phyloP scores from a whole-genome alignment of 2,113 vertebrate species.

The Falcunculus frontatus region DNA sequence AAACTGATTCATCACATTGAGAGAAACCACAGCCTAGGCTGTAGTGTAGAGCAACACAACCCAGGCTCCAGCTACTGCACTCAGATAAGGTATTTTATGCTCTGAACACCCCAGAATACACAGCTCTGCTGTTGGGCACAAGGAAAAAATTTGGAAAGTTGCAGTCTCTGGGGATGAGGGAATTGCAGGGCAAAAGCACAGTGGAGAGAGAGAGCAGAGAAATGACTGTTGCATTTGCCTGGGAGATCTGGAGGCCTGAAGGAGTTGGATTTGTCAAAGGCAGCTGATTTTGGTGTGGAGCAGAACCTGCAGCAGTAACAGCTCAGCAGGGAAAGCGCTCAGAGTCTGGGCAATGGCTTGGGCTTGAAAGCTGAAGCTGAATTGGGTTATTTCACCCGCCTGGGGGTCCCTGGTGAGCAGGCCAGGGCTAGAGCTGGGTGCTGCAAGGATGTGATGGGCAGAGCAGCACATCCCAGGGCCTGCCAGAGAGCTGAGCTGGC shows the following conservation, averaged over 20 bases:
- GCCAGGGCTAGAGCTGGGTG: neutral
- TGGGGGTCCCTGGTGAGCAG: neutral
- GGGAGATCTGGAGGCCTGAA: neutral
- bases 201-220: neutral
- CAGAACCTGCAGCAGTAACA: neutral
- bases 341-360: accelerated
- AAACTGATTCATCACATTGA: neutral
- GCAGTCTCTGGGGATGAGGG: neutral
- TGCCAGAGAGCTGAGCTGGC: neutral
- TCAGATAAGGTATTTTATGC: neutral
- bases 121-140: accelerated
- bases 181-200: neutral
- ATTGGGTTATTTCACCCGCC: neutral
- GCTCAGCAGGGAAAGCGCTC: neutral
- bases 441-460: neutral
- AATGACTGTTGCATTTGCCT: neutral
- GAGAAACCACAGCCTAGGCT: neutral
- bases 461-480: neutral
- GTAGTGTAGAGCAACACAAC: neutral
- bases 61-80: neutral
- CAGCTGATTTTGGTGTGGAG: neutral
- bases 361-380: neutral
- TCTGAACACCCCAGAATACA: neutral
- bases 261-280: neutral
- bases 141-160: neutral